Evolutionary conservation across 2,797 vertebrate genomes (phyloP).

Genomic region (Euthynnus affinis): DNA sequence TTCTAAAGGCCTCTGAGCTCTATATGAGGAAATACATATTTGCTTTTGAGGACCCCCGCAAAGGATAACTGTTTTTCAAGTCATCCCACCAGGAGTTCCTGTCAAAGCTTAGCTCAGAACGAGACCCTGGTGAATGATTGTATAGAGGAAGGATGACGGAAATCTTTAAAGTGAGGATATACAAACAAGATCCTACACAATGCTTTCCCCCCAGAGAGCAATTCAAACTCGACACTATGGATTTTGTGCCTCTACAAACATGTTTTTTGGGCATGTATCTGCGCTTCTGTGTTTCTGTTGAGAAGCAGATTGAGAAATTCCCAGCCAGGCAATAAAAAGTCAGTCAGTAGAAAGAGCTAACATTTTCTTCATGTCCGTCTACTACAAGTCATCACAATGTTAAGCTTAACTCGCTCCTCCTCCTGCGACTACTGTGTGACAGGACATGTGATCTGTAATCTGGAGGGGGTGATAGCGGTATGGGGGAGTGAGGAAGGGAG

Average conservation of each 20-base stretch:
- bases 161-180: slow-evolving; percentile 74
- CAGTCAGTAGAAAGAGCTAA: slow-evolving; percentile 9
- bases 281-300: slow-evolving; percentile 12
- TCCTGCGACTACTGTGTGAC: slow-evolving; percentile 44
- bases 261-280: slow-evolving; percentile 1
- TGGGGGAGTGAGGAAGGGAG: slow-evolving; percentile 42
- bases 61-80: slow-evolving; percentile 60
- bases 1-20: slow-evolving; percentile 18
- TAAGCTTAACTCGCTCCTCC: slow-evolving; percentile 28
- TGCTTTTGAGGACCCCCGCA: slow-evolving; percentile 54
- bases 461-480: slow-evolving; percentile 45
- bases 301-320: slow-evolving; percentile 15
- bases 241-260: neutral
- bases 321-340: slow-evolving; percentile 16
- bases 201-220: slow-evolving; percentile 46
- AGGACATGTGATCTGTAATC: slow-evolving; percentile 79
- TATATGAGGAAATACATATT: slow-evolving; percentile 50
- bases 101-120: slow-evolving; percentile 37
- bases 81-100: slow-evolving; percentile 70
- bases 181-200: slow-evolving; percentile 66
- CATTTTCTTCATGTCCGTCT: slow-evolving; percentile 19
- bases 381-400: slow-evolving; percentile 13
- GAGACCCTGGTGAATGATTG: slow-evolving; percentile 43
- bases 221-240: neutral
- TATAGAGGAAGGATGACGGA: slow-evolving; percentile 77